Base-by-base conservation (phyloP, 2,113 vertebrate genomes). In the Pseudopodoces humilis region DNA sequence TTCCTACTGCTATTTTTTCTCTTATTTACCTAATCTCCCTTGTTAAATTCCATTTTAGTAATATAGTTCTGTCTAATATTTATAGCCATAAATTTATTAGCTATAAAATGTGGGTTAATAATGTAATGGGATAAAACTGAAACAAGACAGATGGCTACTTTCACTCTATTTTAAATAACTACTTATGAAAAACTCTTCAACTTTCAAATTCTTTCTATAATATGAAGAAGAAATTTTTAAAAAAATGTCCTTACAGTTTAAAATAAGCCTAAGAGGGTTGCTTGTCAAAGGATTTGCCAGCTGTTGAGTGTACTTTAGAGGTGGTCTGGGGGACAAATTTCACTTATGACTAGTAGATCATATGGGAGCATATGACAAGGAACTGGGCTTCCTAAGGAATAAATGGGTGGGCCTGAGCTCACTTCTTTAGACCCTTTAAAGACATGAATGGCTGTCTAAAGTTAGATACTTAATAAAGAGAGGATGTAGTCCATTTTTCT, bases 191-290 rank as follows among this genome's bases (percentile, higher is more conserved):
- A 79, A 25, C 11, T 20, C 39, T 55, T 63, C 9, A 13, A 14
- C 43, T 78, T 91, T 67, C 18, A 16, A 24, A 49, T 76, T 65
- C 13, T 59, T 95, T 52, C 39, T 55, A 4, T 37, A 37, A 39
- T 4, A 46, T 27, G 52, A 84, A 63, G 17, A 30, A 67, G 7
- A 41, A 56, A 55, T 17, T 17, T 58, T 39, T 39, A 10, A 39
- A 9, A 39, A 39, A 39, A 78, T 0, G 0, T 13, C 20, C 16
- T 33, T 21, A 30, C 3, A 55, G 46, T 64, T 55, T 23, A 3
- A n/a, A 84, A 63, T 71, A 47, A 4, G 4, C 18, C 15, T 41
- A 70, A 37, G 7, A 8, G 8, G 47, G 7, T 24, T 43, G 5
- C 37, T 83, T 76, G 11, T 83, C 63, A 68, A 60, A 87, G 44